Base-by-base conservation (phyloP, 2,888 invertebrate species). In the Hirtodrosophila alboralis region DNA sequence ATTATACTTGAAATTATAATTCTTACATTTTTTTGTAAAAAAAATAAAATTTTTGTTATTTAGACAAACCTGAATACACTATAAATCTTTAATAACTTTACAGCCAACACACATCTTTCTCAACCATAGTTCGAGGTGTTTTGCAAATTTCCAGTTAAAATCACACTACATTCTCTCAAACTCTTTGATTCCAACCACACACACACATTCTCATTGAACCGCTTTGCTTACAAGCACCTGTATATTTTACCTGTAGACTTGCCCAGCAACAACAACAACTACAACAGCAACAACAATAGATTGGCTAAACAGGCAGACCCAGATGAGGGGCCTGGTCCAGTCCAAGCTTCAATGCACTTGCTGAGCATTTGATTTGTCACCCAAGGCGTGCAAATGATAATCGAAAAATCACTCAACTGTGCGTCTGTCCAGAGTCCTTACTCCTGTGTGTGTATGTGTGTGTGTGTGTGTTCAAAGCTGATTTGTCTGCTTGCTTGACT, bases 341-440 rank as follows among this genome's bases (percentile, higher is more conserved):
- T 33, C 36, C 38, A 64, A 21, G 65, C 71, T 62, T 60, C 60
- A 67, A 53, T 77, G 78, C 81, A 81, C 71, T 81, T 69, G 75
- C 74, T 63, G 70, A 77, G 78, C 85, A 84, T 79, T 79, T 80
- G 85, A 85, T 83, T 85, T 81, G 84, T 83, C 80, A 81, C 80
- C 86, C 80, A 83, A 85, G 84, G 86, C 80, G 86, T 85, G 84
- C 84, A 85, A 85, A 81, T 83, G 80, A 81, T 81, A 81, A 81
- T 81, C 80, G 86, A 81, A 81, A 81, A 81, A 81, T 81, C 80
- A 81, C 86, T 81, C 86, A 81, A 75, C 80, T 73, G 86, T 83
- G 73, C 34, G 79, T 75, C 37, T 69, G 47, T 56, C 51, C n/a
- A n/a, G n/a, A n/a, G n/a, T n/a, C 54, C 27, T 16, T 36, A 23